Base-by-base conservation (phyloP, 64 coral and sea anemone genomes). In the Montipora efflorescens region DNA sequence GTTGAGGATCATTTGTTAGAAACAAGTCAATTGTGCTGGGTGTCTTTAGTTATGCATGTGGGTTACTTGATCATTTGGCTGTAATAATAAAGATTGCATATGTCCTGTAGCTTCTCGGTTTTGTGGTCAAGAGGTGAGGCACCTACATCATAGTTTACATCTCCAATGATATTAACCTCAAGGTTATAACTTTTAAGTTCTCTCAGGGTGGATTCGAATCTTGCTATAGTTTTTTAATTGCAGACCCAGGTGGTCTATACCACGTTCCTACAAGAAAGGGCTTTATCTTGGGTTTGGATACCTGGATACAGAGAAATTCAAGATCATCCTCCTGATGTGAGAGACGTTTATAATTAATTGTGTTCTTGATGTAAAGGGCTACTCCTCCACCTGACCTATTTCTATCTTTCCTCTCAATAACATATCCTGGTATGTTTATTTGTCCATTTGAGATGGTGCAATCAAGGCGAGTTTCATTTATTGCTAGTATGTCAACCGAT, bases 391-490 rank as follows among this genome's bases (percentile, higher is more conserved):
- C 59, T 64, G 59, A 16, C 14, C 14, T 14, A 4, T 76, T 44
- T 12, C 25, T n/a, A 76, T 76, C 74, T 57, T 25, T 74, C 71
- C 71, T 28, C 4, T 50, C 69, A 7, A 87, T 71, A 69, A 67
- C 44, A 87, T 87, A 87, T 87, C 84, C 84, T 72, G 84, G 61
- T 68, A 87, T 69, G 19, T 51, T 47, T 28, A 74, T 87, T 74
- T 87, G 21, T 44, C 62, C 84, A 73, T 87, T 57, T 57, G 53
- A 57, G 53, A 57, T 57, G 59, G 64, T 68, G 48, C 19, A 44
- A 87, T 87, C 84, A 72, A 87, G 61, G 59, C 47, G 59, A 68
- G 58, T 48, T 87, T 87, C 84, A 87, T 87, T 87, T 36, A 87
- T 74, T 25, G 72, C 72, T 74, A 74, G 72, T 22, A 74, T 43